A percentile compares a stretch with the other conserved stretches of the same genome.
These are phyloP conservation scores for Lophotis ruficrista DNA, from an alignment of 2,113 vertebrate genomes.

Conservation along the genomic window DNA sequence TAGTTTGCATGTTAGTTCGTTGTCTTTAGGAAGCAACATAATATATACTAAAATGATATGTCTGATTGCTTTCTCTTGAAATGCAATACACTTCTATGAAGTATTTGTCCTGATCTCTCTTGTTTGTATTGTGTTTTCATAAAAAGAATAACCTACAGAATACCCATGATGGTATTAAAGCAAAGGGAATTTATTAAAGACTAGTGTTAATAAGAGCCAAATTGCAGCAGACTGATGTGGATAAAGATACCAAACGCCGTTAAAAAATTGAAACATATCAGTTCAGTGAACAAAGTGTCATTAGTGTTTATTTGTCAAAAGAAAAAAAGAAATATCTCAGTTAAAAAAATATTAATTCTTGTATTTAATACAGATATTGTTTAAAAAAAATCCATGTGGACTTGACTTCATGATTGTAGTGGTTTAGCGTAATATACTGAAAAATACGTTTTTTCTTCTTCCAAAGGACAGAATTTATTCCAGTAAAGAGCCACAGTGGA, in stretches of 20 bases:
- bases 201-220: not conserved
- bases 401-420: not conserved
- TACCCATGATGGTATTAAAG: not conserved
- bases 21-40: not conserved
- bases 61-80: not conserved
- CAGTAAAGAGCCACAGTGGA: not conserved
- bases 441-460: not conserved
- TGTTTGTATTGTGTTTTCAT: not conserved
- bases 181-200: not conserved
- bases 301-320: not conserved
- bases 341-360: not conserved
- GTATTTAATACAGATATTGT: not conserved
- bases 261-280: not conserved
- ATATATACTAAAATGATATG: not conserved
- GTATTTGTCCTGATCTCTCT: not conserved
- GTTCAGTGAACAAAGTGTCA: not conserved
- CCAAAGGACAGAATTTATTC: not conserved
- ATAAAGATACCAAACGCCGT: not conserved
- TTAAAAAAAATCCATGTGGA: not conserved
- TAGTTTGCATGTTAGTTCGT: not conserved
- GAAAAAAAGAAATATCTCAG: not conserved
- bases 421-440: not conserved
- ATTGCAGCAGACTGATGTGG: not conserved
- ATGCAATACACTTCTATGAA: not conserved
- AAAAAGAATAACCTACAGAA: not conserved